Percentiles rank a stretch among this genome's conserved stretches.
These are phyloP conservation scores for Capreolus pygargus DNA, from an alignment of 2,113 vertebrate species.

Conservation along the genomic window DNA sequence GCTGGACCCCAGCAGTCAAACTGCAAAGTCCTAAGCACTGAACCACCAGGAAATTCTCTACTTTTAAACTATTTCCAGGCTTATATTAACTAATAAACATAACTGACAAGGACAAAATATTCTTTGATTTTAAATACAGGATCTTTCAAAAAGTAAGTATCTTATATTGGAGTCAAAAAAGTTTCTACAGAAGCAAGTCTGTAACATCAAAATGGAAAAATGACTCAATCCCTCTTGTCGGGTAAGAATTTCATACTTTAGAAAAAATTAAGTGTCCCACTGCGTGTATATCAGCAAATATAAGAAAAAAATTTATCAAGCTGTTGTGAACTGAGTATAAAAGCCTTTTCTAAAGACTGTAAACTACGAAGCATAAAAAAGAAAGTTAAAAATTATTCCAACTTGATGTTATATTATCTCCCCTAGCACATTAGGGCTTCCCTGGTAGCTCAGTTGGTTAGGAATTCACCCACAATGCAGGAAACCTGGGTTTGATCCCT, in stretches of 20 bases:
- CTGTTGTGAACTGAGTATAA: background rate
- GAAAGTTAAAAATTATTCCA: background rate
- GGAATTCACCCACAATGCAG: background rate
- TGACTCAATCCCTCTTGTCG: background rate
- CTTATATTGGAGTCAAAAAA: background rate
- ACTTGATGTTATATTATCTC: background rate
- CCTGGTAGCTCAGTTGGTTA: background rate
- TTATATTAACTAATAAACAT: background rate
- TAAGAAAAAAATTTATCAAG: background rate
- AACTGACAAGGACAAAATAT: background rate
- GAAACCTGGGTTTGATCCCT: background rate
- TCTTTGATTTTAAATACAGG: background rate
- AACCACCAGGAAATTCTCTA: background rate
- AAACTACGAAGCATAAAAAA: background rate
- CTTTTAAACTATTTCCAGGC: constrained; percentile 24
- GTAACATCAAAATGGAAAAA: background rate
- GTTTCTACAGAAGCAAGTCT: background rate
- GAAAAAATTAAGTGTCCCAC: background rate
- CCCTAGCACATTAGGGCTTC: background rate
- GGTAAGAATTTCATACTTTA: background rate
- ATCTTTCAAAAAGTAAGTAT: background rate
- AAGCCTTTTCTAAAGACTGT: background rate
- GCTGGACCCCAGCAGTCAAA: background rate
- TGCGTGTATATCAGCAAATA: background rate
- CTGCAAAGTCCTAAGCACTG: background rate